Percentiles rank a stretch among this genome's conserved stretches.
Conservation (phyloP, 2,113 vertebrate species). For the Calypte anna region DNA sequence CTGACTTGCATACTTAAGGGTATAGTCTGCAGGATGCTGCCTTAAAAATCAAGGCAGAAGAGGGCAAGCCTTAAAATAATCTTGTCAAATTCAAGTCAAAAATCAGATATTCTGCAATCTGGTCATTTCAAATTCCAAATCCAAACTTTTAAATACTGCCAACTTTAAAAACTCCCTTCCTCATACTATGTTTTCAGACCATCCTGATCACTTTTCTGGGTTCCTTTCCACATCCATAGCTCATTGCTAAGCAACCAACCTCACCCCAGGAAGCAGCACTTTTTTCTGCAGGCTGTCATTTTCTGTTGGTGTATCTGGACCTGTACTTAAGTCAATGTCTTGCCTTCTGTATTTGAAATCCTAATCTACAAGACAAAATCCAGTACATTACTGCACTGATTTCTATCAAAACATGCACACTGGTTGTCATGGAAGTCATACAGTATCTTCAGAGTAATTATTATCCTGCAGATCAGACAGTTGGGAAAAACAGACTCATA, state of each 20-base stretch:
- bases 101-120: background rate
- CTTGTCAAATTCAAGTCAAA: background rate
- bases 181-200: background rate
- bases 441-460: background rate
- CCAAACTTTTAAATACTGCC: background rate
- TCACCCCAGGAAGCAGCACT: background rate
- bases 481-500: background rate
- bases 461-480: background rate
- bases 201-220: background rate
- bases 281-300: background rate
- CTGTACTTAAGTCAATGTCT: background rate
- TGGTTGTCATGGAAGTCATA: background rate
- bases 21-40: background rate
- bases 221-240: background rate
- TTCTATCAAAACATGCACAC: background rate
- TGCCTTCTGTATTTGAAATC: background rate
- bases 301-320: background rate
- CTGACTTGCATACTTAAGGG: background rate
- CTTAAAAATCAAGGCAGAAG: background rate
- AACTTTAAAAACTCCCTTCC: constrained; percentile 1
- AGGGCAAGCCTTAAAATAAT: background rate
- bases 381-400: background rate
- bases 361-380: background rate
- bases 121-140: background rate
- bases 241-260: constrained; percentile 49